Base-by-base conservation (phyloP, 1,140 invertebrate genomes). In the Rhyacophila brunnea region DNA sequence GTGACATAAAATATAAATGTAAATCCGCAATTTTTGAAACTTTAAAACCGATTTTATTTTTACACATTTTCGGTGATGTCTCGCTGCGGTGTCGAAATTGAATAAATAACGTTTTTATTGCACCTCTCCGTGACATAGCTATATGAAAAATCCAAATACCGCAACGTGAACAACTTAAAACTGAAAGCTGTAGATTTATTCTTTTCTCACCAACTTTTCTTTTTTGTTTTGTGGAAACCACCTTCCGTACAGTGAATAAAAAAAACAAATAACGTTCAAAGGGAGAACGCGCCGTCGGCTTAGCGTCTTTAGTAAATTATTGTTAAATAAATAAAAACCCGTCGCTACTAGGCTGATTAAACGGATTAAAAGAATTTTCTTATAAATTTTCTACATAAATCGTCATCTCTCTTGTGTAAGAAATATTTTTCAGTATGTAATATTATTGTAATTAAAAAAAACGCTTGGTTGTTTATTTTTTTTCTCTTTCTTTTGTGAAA, bases 381-480 rank as follows among this genome's bases (percentile, higher is more conserved):
- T 23, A 44, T 54, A 43, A 42, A n/a, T 60, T 49, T 60, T 54
- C 34, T 60, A 60, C 51, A 60, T 40, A 32, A 6, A 18, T 28
- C 23, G 23, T 28, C 38, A 15, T 45, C 43, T n/a, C n/a, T n/a
- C n/a, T n/a, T n/a, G n/a, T 45, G 32, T 54, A 28, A 4, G 51
- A 43, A 23, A 54, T 44, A 38, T 19, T 60, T 28, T 60, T 55
- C 58, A 60, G 44, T 60, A 60, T 55, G 50, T 49, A 48, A 54
- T 35, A 17, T 48, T 28, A 28, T 28, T 28, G 23, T 28, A 28
- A 28, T 28, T 28, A 28, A 28, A 28, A 28, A 28, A 28, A 45
- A 2, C 9, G 36, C 35, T 52, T 52, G 35, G 36, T 52, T 52
- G 49, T 52, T 40, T n/a, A n/a, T n/a, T n/a, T n/a, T n/a, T n/a